Conservation (phyloP, 2,797 vertebrate species). For the Anas bahamensis region DNA sequence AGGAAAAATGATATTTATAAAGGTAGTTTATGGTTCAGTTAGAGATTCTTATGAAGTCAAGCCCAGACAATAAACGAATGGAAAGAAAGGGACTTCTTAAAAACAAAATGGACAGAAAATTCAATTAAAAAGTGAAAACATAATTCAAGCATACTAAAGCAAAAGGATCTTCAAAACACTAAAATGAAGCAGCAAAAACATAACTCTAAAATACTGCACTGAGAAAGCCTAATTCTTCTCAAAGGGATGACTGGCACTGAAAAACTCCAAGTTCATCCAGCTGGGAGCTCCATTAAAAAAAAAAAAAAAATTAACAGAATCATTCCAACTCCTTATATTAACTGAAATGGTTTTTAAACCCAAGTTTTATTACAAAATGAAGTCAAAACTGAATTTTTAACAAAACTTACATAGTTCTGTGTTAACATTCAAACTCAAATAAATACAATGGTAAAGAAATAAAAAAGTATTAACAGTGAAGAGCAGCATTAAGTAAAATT, state of each 20-base stretch:
- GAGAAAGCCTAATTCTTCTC: neutral
- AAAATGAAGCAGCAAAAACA: neutral
- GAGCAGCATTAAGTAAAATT: neutral
- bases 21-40: slow-evolving; percentile 66
- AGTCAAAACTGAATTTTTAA: neutral
- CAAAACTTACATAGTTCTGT: neutral
- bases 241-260: neutral
- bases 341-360: neutral
- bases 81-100: slow-evolving; percentile 10
- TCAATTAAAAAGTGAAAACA: slow-evolving; percentile 26
- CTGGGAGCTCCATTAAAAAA: neutral
- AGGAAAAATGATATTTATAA: slow-evolving; percentile 71
- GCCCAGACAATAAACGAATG: neutral
- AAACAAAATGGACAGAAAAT: slow-evolving; percentile 17
- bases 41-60: slow-evolving; percentile 51
- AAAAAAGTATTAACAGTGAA: neutral
- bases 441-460: neutral
- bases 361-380: neutral
- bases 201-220: neutral
- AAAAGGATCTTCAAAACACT: neutral
- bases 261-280: neutral
- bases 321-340: neutral
- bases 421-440: neutral
- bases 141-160: neutral
- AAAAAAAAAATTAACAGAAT: neutral